Percentiles rank a stretch among this genome's conserved stretches.
phyloP scores from a whole-genome alignment of 2,113 vertebrate species.

The Eretmochelys imbricata region DNA sequence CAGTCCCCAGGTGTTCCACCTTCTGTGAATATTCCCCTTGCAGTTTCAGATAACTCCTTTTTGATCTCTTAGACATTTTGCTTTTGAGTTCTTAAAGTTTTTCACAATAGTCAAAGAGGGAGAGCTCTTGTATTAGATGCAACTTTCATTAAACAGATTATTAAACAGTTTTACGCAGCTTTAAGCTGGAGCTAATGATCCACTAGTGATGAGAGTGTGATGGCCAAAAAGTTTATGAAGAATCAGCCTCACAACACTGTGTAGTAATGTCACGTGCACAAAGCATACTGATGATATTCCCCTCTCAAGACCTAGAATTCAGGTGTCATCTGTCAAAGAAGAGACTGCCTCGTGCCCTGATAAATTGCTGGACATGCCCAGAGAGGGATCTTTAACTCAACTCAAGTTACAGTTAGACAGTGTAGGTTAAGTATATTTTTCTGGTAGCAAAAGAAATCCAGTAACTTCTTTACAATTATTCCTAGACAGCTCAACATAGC shows the following conservation, averaged over 20 bases:
- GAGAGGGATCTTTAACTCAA: not conserved
- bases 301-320: not conserved
- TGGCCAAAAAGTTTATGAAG: not conserved
- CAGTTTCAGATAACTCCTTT: not conserved
- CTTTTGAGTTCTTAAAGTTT: not conserved
- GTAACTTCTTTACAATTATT: constrained; percentile 52
- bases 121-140: not conserved
- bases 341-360: not conserved
- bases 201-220: not conserved
- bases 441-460: constrained; percentile 34
- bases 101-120: not conserved
- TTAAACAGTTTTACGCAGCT: not conserved
- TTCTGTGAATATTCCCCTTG: not conserved
- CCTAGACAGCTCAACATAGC: constrained; percentile 55
- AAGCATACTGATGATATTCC: not conserved
- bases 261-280: not conserved
- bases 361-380: not conserved
- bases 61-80: not conserved
- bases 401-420: not conserved
- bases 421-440: constrained; percentile 20
- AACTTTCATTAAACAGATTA: not conserved
- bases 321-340: not conserved
- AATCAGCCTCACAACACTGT: not conserved
- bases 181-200: not conserved
- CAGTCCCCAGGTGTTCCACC: not conserved